A percentile compares a stretch with the other conserved stretches of the same genome.
phyloP scores from a whole-genome alignment of 2,888 invertebrate genomes.

The Electrophaes corylata region DNA sequence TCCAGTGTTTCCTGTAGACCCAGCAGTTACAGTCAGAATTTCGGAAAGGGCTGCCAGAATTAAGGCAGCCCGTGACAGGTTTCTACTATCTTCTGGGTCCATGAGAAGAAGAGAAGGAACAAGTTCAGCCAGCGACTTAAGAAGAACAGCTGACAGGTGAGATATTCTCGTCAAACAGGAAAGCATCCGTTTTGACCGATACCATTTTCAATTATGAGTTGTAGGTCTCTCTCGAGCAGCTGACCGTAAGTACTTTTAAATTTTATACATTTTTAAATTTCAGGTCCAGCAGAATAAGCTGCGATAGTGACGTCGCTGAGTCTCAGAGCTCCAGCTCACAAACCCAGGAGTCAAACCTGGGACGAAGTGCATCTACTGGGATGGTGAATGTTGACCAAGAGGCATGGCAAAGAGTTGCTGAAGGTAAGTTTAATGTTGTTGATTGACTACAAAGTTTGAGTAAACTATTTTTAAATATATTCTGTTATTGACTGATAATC shows the following conservation, averaged over 20 bases:
- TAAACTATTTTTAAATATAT: too few species aligned
- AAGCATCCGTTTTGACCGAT: too few species aligned
- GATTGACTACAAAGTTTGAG: too few species aligned
- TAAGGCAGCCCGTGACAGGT: constrained; percentile 89
- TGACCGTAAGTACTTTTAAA: too few species aligned
- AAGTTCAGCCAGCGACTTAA: constrained; percentile 73
- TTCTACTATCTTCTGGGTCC: constrained; percentile 81
- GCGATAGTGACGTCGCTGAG: constrained; percentile 84
- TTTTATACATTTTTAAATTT: constrained; percentile 23
- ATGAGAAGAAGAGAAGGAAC: constrained; percentile 75
- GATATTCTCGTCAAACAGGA: constrained; percentile 11
- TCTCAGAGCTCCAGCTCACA: constrained; percentile 51
- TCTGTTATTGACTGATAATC: too few species aligned
- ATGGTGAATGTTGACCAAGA: constrained; percentile 88
- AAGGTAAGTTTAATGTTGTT: constrained; percentile 51
- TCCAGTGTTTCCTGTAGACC: constrained; percentile 47
- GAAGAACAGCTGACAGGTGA: constrained; percentile 75
- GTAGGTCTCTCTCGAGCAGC: too few species aligned
- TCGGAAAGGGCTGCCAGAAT: constrained; percentile 84
- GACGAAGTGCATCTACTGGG: constrained; percentile 90
- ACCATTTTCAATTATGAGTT: too few species aligned
- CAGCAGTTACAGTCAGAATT: constrained; percentile 62
- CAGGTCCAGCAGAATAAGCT: constrained; percentile 85
- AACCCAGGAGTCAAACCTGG: constrained; percentile 75
- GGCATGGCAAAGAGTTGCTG: constrained; percentile 83